These are phyloP conservation scores for Dendropsophus ebraccatus DNA, from an alignment of 2,113 vertebrate species.

Conservation along the genomic window DNA sequence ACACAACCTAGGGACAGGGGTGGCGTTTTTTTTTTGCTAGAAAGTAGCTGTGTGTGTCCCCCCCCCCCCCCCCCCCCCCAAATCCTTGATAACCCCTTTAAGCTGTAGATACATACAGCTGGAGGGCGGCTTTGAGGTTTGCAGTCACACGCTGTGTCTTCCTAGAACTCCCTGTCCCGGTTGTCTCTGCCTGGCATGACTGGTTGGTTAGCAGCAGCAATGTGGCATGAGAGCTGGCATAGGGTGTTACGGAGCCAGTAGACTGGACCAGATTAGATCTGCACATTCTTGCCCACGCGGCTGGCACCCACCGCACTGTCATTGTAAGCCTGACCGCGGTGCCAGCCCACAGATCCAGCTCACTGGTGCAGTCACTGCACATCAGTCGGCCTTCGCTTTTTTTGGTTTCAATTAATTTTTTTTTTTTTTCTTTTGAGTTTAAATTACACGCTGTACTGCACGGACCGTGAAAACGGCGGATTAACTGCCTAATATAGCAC, in stretches of 20 bases:
- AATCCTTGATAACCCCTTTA: too few species aligned
- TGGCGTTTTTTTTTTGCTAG: too few species aligned
- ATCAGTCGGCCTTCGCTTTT: neutral
- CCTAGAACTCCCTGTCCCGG: neutral
- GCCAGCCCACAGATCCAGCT: neutral
- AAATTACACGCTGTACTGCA: neutral
- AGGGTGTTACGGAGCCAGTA: neutral
- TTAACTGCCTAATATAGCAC: constrained; percentile 1
- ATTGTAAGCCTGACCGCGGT: neutral
- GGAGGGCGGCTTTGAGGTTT: too few species aligned
- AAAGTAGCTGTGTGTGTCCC: too few species aligned
- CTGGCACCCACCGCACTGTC: constrained; percentile 1
- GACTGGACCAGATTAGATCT: constrained; percentile 3
- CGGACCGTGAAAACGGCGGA: neutral
- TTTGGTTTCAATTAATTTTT: neutral
- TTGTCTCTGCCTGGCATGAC: neutral
- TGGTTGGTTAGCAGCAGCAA: neutral
- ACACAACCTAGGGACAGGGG: too few species aligned
- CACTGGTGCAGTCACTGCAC: constrained; percentile 1
- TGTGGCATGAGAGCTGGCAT: neutral
- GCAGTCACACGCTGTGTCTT: too few species aligned
- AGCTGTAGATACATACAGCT: too few species aligned
- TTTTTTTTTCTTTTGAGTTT: neutral
- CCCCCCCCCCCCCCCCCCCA: too few species aligned
- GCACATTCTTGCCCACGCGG: neutral